Percentiles rank a stretch among this genome's conserved stretches.
Evolutionary conservation across 2,888 invertebrate genomes (phyloP).

Genomic region (Leptogaster cylindrica): DNA sequence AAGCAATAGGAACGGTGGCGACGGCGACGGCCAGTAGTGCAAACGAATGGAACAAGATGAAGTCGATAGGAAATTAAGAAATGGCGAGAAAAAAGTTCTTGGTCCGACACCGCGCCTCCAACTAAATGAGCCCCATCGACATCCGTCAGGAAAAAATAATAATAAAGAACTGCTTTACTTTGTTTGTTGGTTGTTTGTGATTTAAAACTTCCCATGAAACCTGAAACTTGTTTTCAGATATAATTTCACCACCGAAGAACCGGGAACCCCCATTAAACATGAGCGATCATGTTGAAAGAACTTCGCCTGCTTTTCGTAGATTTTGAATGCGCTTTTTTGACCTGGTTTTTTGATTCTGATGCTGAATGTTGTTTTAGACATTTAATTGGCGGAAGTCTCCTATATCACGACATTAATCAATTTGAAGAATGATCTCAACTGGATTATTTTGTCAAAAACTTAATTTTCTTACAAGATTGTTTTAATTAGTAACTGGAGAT

Average conservation of each 20-base stretch:
- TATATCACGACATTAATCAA: too few species aligned
- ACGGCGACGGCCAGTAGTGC: not conserved
- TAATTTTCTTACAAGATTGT: too few species aligned
- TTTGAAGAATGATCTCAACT: too few species aligned
- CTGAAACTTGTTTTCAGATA: not conserved
- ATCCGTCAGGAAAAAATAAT: not conserved
- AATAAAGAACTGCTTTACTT: not conserved
- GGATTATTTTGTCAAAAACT: too few species aligned
- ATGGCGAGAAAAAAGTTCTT: not conserved
- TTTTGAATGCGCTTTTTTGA: too few species aligned
- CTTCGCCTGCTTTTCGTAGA: too few species aligned
- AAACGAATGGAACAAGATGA: not conserved
- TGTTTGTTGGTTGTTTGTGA: not conserved
- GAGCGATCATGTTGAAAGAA: slow-evolving; percentile 6
- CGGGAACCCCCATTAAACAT: not conserved
- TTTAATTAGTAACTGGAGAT: too few species aligned
- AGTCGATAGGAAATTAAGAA: not conserved
- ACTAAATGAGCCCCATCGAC: not conserved
- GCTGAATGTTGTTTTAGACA: too few species aligned
- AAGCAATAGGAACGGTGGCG: not conserved
- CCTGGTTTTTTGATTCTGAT: too few species aligned
- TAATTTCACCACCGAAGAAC: not conserved
- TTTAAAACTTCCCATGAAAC: slow-evolving; percentile 1
- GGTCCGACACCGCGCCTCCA: not conserved
- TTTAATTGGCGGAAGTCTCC: too few species aligned